Conservation (phyloP, 2,797 vertebrate species). For the Rhinella marina region DNA sequence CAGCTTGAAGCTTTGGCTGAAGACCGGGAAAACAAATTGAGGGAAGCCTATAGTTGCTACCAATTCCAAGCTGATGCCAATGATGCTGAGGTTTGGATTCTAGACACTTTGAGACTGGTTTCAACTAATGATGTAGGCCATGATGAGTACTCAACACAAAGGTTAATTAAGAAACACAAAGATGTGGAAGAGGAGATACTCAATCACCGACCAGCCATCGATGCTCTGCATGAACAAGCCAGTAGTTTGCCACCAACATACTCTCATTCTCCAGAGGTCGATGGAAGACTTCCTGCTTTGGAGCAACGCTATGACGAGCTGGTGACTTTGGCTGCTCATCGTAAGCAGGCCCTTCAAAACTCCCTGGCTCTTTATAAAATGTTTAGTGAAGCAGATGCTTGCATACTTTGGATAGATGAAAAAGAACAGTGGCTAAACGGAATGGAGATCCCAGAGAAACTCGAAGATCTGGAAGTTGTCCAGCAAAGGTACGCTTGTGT, state of each 20-base stretch:
- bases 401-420: constrained; percentile 91
- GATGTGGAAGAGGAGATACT: constrained; percentile 92
- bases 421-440: constrained; percentile 91
- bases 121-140: constrained; percentile 89
- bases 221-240: constrained; percentile 85
- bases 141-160: constrained; percentile 91
- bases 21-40: constrained; percentile 78
- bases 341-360: constrained; percentile 84
- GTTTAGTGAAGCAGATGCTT: constrained; percentile 93
- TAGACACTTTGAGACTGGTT: constrained; percentile 84
- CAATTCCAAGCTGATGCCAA: constrained; percentile 92
- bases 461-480: constrained; percentile 95
- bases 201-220: constrained; percentile 83
- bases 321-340: constrained; percentile 77
- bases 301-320: constrained; percentile 85
- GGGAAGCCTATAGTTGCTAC: constrained; percentile 85
- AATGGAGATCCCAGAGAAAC: constrained; percentile 87
- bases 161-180: constrained; percentile 88
- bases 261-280: constrained; percentile 75
- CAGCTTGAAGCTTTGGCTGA: constrained; percentile 69
- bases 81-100: constrained; percentile 89
- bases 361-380: constrained; percentile 88
- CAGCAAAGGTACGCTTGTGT: constrained; percentile 84
- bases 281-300: constrained; percentile 81
- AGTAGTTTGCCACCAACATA: constrained; percentile 75